Base-by-base conservation (phyloP, 1,140 invertebrate genomes). In the Tetramorium simillimum region DNA sequence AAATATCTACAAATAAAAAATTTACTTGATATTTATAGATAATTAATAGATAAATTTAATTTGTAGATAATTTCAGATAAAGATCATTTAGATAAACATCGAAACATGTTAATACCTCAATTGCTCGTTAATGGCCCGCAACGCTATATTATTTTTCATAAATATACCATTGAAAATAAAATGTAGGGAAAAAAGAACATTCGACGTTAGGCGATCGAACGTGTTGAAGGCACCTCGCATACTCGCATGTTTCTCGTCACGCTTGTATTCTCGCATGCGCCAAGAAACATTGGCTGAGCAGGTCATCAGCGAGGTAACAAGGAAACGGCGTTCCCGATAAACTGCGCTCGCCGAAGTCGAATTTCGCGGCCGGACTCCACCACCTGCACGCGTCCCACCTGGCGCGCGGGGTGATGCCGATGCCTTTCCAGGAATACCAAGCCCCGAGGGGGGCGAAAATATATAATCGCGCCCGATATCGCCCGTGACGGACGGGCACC, bases 401-500 rank as follows among this genome's bases (percentile, higher is more conserved):
- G 78, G 78, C 65, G 78, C 65, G 21, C 40, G 60, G 43, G 33
- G 40, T 82, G 73, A 73, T 37, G 33, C 51, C 37, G 51, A 18
- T 14, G 37, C 24, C 53, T 18, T 43, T 73, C 69, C 16, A 46
- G 12, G 12, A 58, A 53, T 12, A 73, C 18, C 14, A 12, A 4
- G 18, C 3, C 24, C 9, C 33, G 33, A 33, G 37, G 16, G 40
- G 40, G 40, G 16, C 46, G 43, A 81, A 73, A 72, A 46, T 46
- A 46, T 46, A 73, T 73, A 72, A 82, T 33, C 40, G 5, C 21
- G 10, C 51, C 24, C 46, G 40, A 73, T 21, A 84, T 14, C 40
- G 56, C 85, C 85, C 46, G 18, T 88, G 73, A 90, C 76, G 88
- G 85, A 89, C 89, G 88, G 88, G 88, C 77, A 86, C 72, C 88